Evolutionary conservation across 2,113 vertebrate species (phyloP).

Genomic region (cattle (Bos taurus)): DNA sequence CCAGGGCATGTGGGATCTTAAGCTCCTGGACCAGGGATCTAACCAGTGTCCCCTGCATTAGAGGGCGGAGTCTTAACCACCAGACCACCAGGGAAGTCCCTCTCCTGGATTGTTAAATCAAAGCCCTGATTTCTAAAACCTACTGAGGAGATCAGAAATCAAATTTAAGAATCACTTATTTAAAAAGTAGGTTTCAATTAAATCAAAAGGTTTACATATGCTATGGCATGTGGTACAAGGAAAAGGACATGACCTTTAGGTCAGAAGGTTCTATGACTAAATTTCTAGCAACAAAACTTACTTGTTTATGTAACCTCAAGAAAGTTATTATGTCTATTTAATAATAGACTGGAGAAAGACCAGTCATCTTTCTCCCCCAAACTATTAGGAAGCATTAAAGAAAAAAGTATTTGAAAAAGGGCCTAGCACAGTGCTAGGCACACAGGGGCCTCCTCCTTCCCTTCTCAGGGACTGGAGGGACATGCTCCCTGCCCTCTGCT

Average conservation of each 20-base stretch:
- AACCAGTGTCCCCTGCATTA: neutral
- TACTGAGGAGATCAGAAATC: neutral
- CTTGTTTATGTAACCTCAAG: neutral
- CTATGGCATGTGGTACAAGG: neutral
- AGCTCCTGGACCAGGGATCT: neutral
- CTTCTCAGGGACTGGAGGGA: neutral
- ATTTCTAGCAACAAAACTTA: slow-evolving; percentile 6
- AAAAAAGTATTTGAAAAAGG: neutral
- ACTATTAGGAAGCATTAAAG: neutral
- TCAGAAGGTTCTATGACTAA: neutral
- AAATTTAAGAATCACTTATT: slow-evolving; percentile 10
- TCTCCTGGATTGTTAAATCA: neutral
- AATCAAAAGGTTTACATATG: neutral
- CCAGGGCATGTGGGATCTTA: neutral
- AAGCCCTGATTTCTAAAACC: slow-evolving; percentile 22
- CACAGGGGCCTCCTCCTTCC: neutral
- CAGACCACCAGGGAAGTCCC: neutral
- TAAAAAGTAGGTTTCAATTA: neutral
- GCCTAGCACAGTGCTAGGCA: neutral
- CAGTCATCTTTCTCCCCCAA: neutral
- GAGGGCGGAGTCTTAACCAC: neutral
- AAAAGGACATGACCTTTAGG: neutral
- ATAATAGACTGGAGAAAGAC: neutral
- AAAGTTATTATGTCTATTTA: neutral
- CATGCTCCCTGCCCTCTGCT: neutral